A percentile compares a stretch with the other conserved stretches of the same genome.
These are phyloP conservation scores for Geococcyx californianus DNA, from an alignment of 2,113 vertebrate genomes.

Conservation along the genomic window DNA sequence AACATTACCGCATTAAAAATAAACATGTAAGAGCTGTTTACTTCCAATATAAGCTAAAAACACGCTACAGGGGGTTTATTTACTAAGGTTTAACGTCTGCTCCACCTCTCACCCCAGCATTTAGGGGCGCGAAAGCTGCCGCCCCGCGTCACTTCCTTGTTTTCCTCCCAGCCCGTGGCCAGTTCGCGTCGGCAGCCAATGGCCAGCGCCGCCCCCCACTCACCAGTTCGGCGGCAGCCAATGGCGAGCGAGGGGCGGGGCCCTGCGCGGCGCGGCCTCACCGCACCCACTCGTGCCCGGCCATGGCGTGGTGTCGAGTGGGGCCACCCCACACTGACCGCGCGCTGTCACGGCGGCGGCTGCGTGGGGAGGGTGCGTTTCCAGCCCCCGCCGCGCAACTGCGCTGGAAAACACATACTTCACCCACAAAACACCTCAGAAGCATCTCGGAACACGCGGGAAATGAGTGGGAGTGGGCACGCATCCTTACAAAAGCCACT, in stretches of 20 bases:
- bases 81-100: background rate
- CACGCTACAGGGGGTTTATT: background rate
- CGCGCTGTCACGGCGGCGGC: background rate
- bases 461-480: background rate
- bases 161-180: constrained; percentile 76
- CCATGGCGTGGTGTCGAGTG: background rate
- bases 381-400: background rate
- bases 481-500: background rate
- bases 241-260: constrained; percentile 59
- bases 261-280: background rate
- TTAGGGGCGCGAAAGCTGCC: background rate
- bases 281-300: background rate
- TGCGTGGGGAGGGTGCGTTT: background rate
- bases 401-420: background rate
- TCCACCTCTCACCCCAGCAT: background rate
- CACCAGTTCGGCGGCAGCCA: constrained; percentile 90
- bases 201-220: constrained; percentile 66
- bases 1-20: background rate
- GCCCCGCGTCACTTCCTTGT: constrained; percentile 81
- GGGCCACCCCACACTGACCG: background rate
- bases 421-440: too few species aligned
- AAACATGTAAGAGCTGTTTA: fast-evolving
- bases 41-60: background rate
- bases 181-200: constrained; percentile 80
- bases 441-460: background rate